Conservation (phyloP, 1,140 invertebrate genomes). For the Akabosia matsudoensis region DNA sequence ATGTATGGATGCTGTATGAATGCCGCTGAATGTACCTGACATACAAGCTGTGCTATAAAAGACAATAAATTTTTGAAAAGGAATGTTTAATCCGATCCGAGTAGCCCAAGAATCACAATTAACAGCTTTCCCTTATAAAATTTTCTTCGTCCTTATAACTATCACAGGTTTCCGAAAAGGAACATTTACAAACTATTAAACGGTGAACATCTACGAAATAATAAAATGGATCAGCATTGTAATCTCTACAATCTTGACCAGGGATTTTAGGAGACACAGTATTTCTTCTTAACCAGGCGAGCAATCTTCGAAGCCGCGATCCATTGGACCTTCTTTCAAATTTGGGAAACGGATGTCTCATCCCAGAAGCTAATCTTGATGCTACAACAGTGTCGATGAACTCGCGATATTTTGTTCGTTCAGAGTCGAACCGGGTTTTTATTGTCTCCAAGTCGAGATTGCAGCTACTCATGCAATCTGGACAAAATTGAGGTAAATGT, state of each 20-base stretch:
- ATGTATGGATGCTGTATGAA: neutral
- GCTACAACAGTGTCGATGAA: neutral
- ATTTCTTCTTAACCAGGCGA: too few relatives aligned
- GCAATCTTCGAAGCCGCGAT: too few relatives aligned
- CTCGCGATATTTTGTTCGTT: neutral
- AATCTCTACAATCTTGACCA: too few relatives aligned
- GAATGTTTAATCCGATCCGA: neutral
- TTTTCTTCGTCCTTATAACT: too few relatives aligned
- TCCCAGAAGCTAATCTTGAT: neutral
- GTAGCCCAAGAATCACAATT: neutral
- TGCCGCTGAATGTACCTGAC: neutral
- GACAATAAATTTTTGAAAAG: neutral
- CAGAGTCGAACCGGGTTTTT: neutral
- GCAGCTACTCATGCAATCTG: neutral
- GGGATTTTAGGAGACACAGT: neutral
- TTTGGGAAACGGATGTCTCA: neutral
- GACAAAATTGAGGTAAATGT: neutral
- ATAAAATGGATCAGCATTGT: neutral
- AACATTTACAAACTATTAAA: slow-evolving; percentile 2
- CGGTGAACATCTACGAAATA: neutral
- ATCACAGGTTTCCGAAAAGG: too few relatives aligned
- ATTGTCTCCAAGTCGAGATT: neutral
- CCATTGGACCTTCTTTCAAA: too few relatives aligned
- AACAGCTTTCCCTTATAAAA: neutral
- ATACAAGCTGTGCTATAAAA: neutral